A percentile compares a stretch with the other conserved stretches of the same genome.
Evolutionary conservation across 2,113 vertebrate genomes (phyloP).

Genomic region (Coptodon rendalli): DNA sequence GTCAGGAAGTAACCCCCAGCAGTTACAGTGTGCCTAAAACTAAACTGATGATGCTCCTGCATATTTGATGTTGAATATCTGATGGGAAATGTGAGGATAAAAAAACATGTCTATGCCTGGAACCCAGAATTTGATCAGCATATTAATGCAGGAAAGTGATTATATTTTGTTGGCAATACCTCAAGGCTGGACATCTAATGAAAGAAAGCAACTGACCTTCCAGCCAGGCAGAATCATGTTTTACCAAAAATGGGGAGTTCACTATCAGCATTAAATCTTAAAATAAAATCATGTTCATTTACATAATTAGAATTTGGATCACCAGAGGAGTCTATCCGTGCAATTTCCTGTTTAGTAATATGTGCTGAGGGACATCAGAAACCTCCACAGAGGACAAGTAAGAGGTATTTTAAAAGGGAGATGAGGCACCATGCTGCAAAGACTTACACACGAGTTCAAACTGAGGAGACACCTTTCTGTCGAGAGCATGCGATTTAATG

Average conservation of each 20-base stretch:
- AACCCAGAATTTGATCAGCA: conserved; percentile 54
- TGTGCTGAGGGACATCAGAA: conserved; percentile 36
- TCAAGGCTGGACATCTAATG: conserved; percentile 50
- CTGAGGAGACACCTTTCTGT: conserved; percentile 30
- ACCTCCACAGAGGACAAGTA: conserved; percentile 38
- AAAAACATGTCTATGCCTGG: conserved; percentile 35
- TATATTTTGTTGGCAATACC: conserved; percentile 41
- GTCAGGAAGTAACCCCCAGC: conserved; percentile 15
- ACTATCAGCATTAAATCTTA: conserved; percentile 53
- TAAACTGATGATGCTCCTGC: conserved; percentile 16
- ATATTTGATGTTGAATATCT: conserved; percentile 47
- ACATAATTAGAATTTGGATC: conserved; percentile 57
- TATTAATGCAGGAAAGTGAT: conserved; percentile 55
- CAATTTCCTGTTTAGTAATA: conserved; percentile 32
- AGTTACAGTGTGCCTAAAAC: conserved; percentile 12
- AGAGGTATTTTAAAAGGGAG: conserved; percentile 45
- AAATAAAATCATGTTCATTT: conserved; percentile 53
- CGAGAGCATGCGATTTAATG: conserved; percentile 41
- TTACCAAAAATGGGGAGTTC: conserved; percentile 30
- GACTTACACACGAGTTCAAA: conserved; percentile 31
- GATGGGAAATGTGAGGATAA: conserved; percentile 23
- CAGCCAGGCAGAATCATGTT: conserved; percentile 29
- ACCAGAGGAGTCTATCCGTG: conserved; percentile 15
- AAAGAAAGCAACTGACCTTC: conserved; percentile 49
- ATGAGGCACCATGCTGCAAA: conserved; percentile 34